These are phyloP conservation scores for Listronotus bonariensis DNA, from an alignment of 1,140 invertebrate genomes.

Conservation along the genomic window DNA sequence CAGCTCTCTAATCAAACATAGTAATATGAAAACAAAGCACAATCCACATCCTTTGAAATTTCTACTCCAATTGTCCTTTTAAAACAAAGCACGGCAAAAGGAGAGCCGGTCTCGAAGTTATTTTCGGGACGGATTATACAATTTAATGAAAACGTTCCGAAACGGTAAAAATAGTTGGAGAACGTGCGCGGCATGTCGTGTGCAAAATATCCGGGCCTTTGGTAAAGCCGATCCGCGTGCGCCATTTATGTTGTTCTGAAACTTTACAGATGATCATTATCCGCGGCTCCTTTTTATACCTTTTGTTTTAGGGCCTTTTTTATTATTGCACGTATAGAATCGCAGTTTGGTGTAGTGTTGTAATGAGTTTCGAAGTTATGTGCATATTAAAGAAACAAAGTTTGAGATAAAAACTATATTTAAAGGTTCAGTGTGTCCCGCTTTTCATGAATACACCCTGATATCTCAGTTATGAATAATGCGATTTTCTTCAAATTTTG, in stretches of 20 bases:
- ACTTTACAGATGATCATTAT: slow-evolving; percentile 33
- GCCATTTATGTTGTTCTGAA: slow-evolving; percentile 32
- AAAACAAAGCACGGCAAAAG: no score
- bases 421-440: no score
- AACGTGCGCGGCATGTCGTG: slow-evolving; percentile 13
- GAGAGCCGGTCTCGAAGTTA: no score
- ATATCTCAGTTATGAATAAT: no score
- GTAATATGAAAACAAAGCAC: no score
- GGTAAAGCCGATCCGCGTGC: slow-evolving; percentile 26
- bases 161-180: slow-evolving; percentile 23
- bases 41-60: no score
- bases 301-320: slow-evolving; percentile 23
- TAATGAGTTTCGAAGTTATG: slow-evolving; percentile 28
- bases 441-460: no score
- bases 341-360: slow-evolving; percentile 21
- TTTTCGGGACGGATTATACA: background rate
- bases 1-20: no score
- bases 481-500: no score
- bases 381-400: no score
- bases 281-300: slow-evolving; percentile 20
- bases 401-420: no score
- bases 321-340: slow-evolving; percentile 25
- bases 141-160: slow-evolving; percentile 26
- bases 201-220: slow-evolving; percentile 2
- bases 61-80: no score